Conservation (phyloP, 2,888 invertebrate genomes). For the Neelides folsomi region DNA sequence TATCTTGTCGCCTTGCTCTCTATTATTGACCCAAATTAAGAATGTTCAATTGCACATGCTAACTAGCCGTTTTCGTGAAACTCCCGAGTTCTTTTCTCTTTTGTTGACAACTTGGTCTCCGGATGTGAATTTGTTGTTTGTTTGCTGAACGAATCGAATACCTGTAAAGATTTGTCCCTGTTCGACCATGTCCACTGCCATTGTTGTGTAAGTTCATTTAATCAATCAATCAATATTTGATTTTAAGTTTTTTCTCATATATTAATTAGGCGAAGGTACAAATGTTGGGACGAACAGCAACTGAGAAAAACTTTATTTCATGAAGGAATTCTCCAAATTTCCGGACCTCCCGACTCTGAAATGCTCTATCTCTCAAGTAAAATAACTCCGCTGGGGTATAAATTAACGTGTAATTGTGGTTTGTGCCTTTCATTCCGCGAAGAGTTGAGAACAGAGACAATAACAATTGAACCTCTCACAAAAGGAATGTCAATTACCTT, state of each 20-base stretch:
- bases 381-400: neutral
- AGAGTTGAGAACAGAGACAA: neutral
- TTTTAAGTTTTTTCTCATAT: neutral
- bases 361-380: neutral
- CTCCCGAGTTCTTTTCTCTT: too few relatives aligned
- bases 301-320: neutral
- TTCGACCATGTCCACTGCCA: neutral
- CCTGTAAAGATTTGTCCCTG: neutral
- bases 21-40: too few relatives aligned
- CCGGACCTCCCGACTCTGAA: neutral
- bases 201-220: constrained; percentile 2
- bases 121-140: too few relatives aligned
- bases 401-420: constrained; percentile 1
- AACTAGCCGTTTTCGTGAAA: too few relatives aligned
- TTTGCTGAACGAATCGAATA: too few relatives aligned
- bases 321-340: constrained; percentile 3
- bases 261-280: constrained; percentile 1
- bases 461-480: constrained; percentile 1
- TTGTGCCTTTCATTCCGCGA: neutral
- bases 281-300: neutral
- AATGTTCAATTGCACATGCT: too few relatives aligned
- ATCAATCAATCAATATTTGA: neutral
- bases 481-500: neutral
- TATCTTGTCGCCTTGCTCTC: too few relatives aligned
- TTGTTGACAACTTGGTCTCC: too few relatives aligned